phyloP scores from a whole-genome alignment of 2,888 invertebrate genomes.

The Mesorhabditis sp. region DNA sequence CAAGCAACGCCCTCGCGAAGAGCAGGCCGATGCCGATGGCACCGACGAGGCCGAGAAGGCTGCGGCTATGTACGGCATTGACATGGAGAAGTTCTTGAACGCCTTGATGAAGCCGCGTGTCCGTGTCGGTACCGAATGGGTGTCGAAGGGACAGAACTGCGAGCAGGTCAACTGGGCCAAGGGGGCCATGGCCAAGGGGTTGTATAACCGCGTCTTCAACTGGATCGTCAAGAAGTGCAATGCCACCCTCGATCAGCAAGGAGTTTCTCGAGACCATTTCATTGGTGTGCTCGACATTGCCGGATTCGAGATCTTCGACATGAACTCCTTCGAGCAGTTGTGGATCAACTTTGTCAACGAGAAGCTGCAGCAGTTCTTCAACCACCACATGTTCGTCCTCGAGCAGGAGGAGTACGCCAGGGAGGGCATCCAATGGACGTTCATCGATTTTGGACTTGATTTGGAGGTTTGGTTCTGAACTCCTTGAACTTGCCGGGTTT shows the following conservation, averaged over 20 bases:
- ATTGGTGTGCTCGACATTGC: constrained; percentile 99
- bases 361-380: constrained; percentile 64
- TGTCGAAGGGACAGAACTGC: constrained; percentile 63
- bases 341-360: constrained; percentile 65
- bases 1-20: constrained; percentile 99
- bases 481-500: too few species aligned
- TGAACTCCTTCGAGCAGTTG: constrained; percentile 64
- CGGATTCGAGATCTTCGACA: constrained; percentile 99
- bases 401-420: constrained; percentile 67
- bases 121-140: constrained; percentile 61
- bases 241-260: constrained; percentile 72
- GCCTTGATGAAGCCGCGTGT: constrained; percentile 53
- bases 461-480: too few species aligned
- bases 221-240: constrained; percentile 99
- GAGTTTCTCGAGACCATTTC: constrained; percentile 65
- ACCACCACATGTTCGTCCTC: constrained; percentile 65
- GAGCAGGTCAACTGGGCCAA: constrained; percentile 65
- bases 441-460: constrained; percentile 97
- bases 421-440: constrained; percentile 89
- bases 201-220: constrained; percentile 62
- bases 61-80: constrained; percentile 44
- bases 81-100: constrained; percentile 45
- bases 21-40: constrained; percentile 80
- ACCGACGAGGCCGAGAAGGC: constrained; percentile 49
- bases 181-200: constrained; percentile 61